phyloP scores from a whole-genome alignment of 1,140 invertebrate genomes.

The Hypsibius dujardini region DNA sequence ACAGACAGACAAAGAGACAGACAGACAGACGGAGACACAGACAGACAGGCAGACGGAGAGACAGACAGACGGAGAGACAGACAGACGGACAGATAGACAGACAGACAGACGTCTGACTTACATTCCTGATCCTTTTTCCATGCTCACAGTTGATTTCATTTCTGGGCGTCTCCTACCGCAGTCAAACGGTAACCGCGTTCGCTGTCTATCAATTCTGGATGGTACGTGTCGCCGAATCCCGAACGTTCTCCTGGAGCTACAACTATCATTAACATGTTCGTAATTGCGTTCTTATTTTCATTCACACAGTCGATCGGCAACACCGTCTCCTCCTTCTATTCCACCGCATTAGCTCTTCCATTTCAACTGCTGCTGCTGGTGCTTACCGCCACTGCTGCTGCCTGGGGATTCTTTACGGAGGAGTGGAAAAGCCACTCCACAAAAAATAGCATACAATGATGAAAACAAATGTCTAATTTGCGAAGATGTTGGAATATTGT shows the following conservation, averaged over 20 bases:
- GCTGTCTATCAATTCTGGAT: conserved; percentile 80
- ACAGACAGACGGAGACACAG: not conserved
- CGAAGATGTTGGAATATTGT: too few species aligned
- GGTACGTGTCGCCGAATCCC: not conserved
- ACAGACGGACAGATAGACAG: too few species aligned
- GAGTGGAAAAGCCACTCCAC: conserved; percentile 41
- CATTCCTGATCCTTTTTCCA: too few species aligned
- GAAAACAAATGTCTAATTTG: not conserved
- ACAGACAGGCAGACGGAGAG: too few species aligned
- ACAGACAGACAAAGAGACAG: not conserved
- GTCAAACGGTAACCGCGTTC: conserved; percentile 74
- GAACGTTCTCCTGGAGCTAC: conserved; percentile 8
- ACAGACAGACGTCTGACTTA: too few species aligned
- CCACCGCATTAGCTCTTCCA: conserved; percentile 50
- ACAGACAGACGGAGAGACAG: too few species aligned
- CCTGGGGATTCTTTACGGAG: conserved; percentile 56
- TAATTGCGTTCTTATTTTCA: conserved; percentile 37
- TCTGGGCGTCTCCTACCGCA: conserved; percentile 61
- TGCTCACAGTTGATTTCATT: conserved; percentile 63
- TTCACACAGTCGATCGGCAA: too few species aligned
- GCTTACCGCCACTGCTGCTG: conserved; percentile 52
- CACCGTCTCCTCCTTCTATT: conserved; percentile 84
- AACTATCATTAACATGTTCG: conserved; percentile 18
- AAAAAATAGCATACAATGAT: not conserved
- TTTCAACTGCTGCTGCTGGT: conserved; percentile 61